Base-by-base conservation (phyloP, 1,140 invertebrate species). In the Micrasema minimum region DNA sequence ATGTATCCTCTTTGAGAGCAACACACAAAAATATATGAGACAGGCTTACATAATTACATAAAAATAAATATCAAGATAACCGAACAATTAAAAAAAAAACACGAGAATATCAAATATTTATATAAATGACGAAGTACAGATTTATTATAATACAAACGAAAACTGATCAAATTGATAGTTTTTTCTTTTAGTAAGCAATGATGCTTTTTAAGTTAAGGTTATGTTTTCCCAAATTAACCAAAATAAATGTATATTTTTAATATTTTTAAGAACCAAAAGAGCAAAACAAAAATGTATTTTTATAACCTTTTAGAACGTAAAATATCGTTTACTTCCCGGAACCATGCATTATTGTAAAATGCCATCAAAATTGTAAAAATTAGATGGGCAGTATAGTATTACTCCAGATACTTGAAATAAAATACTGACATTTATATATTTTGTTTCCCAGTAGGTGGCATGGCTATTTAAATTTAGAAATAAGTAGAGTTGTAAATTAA, bases 261-360 rank as follows among this genome's bases (percentile, higher is more conserved):
- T n/a, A n/a, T n/a, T n/a, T n/a, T n/a, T n/a, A n/a, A n/a, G n/a
- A n/a, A n/a, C n/a, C n/a, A n/a, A n/a, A n/a, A n/a, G n/a, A n/a
- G n/a, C n/a, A n/a, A n/a, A n/a, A n/a, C n/a, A n/a, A n/a, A n/a
- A n/a, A n/a, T n/a, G n/a, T n/a, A n/a, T n/a, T n/a, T n/a, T n/a
- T n/a, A n/a, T n/a, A n/a, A n/a, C n/a, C n/a, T n/a, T n/a, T n/a
- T n/a, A n/a, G n/a, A n/a, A n/a, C n/a, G n/a, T n/a, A 45, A 18
- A 22, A 18, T 64, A 0, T 18, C 23, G 37, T 14, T 12, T 18
- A 64, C 45, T 10, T 35, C 22, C 43, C 45, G 18, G 45, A 64
- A 18, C 45, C 61, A 64, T n/a, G 26, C 10, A 64, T 43, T 46
- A 9, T n/a, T 45, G 12, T 23, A 64, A 64, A 64, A 64, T 31